A percentile compares a stretch with the other conserved stretches of the same genome.
phyloP scores from a whole-genome alignment of 2,888 invertebrate species.

The Nephrotoma flavescens region DNA sequence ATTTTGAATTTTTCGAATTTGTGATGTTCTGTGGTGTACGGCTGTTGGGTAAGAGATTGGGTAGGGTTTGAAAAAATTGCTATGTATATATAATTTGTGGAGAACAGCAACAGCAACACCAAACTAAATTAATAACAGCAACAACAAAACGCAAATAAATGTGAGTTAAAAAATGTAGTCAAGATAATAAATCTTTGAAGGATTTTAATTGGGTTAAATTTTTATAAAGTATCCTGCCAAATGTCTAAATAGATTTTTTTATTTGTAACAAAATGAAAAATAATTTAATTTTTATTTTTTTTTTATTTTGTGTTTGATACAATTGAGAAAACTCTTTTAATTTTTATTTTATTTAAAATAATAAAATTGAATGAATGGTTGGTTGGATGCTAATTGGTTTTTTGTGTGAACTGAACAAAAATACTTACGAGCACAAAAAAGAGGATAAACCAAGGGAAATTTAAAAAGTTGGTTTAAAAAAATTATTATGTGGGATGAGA shows the following conservation, averaged over 20 bases:
- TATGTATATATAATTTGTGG: background rate
- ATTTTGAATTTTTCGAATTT: background rate
- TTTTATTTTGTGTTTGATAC: background rate
- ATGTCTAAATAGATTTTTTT: slow-evolving; percentile 1
- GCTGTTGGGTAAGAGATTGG: background rate
- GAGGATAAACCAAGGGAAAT: background rate
- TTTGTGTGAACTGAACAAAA: slow-evolving; percentile 1
- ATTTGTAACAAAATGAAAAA: background rate
- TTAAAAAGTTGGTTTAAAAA: background rate
- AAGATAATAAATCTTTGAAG: slow-evolving; percentile 4
- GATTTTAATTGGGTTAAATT: slow-evolving; percentile 4
- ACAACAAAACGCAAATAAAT: background rate
- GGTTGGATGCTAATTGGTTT: slow-evolving; percentile 2
- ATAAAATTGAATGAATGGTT: slow-evolving; percentile 1
- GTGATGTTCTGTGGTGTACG: background rate
- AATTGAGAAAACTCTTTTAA: background rate
- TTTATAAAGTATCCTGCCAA: slow-evolving; percentile 3
- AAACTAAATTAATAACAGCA: background rate
- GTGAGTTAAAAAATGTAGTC: background rate
- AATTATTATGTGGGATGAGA: background rate
- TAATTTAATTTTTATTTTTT: background rate
- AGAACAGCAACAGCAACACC: background rate
- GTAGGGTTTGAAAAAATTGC: background rate
- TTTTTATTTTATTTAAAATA: background rate
- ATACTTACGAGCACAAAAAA: background rate